Percentiles rank a stretch among this genome's conserved stretches.
Conservation (phyloP, 2,797 vertebrate genomes). For the Sarcoramphus papa region DNA sequence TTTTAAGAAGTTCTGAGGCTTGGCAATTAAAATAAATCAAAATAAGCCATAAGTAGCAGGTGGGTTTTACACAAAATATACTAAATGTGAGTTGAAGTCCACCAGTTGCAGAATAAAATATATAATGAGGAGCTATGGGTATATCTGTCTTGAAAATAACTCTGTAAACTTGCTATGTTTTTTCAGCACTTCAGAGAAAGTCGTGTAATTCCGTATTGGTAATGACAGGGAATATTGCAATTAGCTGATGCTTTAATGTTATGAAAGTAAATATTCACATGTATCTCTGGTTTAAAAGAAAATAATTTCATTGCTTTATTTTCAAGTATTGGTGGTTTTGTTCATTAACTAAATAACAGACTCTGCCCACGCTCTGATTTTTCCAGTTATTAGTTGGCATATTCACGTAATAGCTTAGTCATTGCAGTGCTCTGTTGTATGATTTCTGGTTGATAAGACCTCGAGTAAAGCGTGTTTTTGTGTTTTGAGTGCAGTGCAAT, state of each 20-base stretch:
- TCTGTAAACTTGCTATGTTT: neutral
- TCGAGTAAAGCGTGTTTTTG: neutral
- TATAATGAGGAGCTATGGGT: fast-evolving
- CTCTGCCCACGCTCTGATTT: neutral
- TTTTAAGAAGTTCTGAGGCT: neutral
- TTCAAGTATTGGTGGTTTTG: neutral
- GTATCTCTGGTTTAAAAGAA: neutral
- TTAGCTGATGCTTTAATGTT: neutral
- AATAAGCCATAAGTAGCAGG: neutral
- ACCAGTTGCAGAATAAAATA: neutral
- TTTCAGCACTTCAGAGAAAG: neutral
- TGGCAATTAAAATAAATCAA: neutral
- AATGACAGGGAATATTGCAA: neutral
- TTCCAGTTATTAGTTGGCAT: neutral
- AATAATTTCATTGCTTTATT: neutral
- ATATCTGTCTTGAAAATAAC: neutral
- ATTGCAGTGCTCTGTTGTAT: neutral
- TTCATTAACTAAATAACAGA: neutral
- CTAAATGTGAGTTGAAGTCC: neutral
- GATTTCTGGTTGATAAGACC: neutral
- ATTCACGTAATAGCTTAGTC: neutral
- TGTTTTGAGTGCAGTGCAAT: neutral
- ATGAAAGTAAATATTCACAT: neutral
- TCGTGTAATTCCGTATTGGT: neutral
- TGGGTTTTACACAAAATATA: neutral